Evolutionary conservation across 2,797 vertebrate genomes (phyloP).

Genomic region (Gambusia yucatana): DNA sequence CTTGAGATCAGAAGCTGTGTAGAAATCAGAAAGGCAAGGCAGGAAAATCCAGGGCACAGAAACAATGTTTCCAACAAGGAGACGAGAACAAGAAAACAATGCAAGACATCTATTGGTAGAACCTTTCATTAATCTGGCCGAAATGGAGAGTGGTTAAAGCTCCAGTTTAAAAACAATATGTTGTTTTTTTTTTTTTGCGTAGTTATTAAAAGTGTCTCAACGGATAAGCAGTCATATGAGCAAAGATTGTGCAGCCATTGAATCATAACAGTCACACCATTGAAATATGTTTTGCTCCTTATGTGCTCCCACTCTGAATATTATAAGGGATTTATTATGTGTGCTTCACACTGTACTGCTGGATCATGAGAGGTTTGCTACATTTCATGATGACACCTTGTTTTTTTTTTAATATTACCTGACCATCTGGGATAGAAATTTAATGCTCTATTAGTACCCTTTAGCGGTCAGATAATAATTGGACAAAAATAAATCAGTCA

Average conservation of each 20-base stretch:
- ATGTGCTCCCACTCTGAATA: neutral
- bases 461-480: neutral
- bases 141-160: neutral
- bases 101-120: neutral
- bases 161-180: too few species aligned
- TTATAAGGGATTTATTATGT: neutral
- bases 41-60: neutral
- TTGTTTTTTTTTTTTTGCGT: too few species aligned
- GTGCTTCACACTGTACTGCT: neutral
- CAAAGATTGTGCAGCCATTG: neutral
- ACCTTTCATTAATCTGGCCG: neutral
- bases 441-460: neutral
- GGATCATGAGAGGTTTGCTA: neutral
- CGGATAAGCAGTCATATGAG: too few species aligned
- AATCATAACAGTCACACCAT: neutral
- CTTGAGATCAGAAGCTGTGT: neutral
- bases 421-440: neutral
- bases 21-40: neutral
- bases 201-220: too few species aligned
- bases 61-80: neutral
- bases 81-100: neutral
- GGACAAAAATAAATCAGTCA: neutral
- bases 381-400: neutral
- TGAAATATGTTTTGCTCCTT: neutral
- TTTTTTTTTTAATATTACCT: neutral